phyloP scores from a whole-genome alignment of 1,140 invertebrate species.

The Penaeus chinensis region DNA sequence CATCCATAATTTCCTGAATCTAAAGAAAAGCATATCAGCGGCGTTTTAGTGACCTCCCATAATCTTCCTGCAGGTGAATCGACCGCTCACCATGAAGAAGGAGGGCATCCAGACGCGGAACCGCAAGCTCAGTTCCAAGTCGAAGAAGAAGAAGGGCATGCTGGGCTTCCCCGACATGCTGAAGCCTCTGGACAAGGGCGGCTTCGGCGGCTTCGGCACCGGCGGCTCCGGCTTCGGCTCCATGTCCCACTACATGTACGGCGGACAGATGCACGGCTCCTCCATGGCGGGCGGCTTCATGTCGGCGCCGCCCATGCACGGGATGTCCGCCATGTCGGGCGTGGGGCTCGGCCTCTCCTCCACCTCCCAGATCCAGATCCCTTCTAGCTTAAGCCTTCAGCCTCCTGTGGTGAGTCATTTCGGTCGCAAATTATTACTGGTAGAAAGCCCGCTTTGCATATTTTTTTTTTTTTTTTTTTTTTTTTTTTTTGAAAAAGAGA shows the following conservation, averaged over 20 bases:
- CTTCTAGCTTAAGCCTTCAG: slow-evolving; percentile 59
- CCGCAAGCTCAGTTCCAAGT: slow-evolving; percentile 93
- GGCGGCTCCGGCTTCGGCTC: slow-evolving; percentile 66
- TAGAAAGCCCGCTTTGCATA: too few relatives aligned
- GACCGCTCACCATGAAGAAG: slow-evolving; percentile 98
- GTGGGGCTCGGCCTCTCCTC: slow-evolving; percentile 53
- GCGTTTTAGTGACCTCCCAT: too few relatives aligned
- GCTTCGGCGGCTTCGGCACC: slow-evolving; percentile 62
- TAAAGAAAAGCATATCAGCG: too few relatives aligned
- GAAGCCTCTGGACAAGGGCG: slow-evolving; percentile 67
- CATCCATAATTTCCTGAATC: too few relatives aligned
- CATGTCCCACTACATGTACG: slow-evolving; percentile 71
- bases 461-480: too few relatives aligned
- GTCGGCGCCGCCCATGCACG: slow-evolving; percentile 66
- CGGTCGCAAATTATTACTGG: too few relatives aligned
- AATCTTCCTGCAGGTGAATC: slow-evolving; percentile 84
- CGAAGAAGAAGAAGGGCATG: slow-evolving; percentile 93
- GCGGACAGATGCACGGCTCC: slow-evolving; percentile 68
- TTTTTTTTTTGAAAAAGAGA: too few relatives aligned
- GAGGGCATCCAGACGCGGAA: slow-evolving; percentile 98
- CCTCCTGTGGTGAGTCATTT: slow-evolving; percentile 30
- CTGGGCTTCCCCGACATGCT: slow-evolving; percentile 72
- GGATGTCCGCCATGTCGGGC: slow-evolving; percentile 62
- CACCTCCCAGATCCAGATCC: slow-evolving; percentile 62
- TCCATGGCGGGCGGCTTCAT: slow-evolving; percentile 67